Evolutionary conservation across 2,113 vertebrate genomes (phyloP).

Genomic region (Donacobius atricapilla): DNA sequence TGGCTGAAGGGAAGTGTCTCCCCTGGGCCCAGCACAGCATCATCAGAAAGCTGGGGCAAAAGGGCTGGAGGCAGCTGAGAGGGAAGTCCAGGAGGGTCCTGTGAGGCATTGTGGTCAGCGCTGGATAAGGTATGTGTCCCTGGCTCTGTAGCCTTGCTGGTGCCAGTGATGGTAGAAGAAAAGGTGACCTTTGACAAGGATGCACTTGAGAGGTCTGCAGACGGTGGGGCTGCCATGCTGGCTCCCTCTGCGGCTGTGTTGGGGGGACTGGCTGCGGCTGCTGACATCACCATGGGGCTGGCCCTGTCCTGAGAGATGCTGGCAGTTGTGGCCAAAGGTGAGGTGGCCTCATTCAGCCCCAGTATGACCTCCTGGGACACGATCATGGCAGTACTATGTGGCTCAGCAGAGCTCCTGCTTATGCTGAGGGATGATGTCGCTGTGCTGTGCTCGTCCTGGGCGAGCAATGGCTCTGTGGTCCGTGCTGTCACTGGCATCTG

Average conservation of each 20-base stretch:
- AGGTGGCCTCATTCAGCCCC: neutral
- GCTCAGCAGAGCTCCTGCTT: neutral
- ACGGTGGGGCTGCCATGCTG: accelerated
- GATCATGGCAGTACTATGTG: accelerated
- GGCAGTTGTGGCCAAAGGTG: neutral
- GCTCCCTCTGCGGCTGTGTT: accelerated
- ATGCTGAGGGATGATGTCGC: neutral
- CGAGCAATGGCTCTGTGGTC: neutral
- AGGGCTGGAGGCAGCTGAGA: neutral
- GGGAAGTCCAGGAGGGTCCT: neutral
- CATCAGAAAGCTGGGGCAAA: accelerated
- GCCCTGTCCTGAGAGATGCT: accelerated
- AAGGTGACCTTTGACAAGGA: neutral
- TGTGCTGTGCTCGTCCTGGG: neutral
- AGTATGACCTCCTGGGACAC: neutral
- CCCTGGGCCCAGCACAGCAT: neutral
- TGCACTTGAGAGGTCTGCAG: accelerated
- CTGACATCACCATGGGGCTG: neutral
- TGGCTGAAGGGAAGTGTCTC: accelerated
- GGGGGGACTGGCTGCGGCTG: neutral
- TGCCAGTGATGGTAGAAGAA: neutral
- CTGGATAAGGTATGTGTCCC: accelerated
- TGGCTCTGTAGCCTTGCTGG: neutral
- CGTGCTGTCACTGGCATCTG: accelerated
- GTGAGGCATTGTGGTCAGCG: accelerated